A percentile compares a stretch with the other conserved stretches of the same genome.
Conservation (phyloP, 2,888 invertebrate genomes). For the Eudasyphora cyanicolor region DNA sequence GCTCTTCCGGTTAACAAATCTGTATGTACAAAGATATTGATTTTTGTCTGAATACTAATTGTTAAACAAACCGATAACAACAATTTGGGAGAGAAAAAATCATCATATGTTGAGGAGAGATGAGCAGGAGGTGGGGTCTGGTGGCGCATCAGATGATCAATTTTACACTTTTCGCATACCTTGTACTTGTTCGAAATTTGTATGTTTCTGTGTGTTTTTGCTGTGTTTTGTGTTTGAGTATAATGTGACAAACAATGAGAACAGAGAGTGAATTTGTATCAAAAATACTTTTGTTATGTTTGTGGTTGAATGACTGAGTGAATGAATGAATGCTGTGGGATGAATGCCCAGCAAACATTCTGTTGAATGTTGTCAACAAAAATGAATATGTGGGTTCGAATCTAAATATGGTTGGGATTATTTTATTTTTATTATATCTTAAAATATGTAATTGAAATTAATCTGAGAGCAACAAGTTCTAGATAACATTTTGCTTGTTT, state of each 20-base stretch:
- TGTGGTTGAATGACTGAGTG: neutral
- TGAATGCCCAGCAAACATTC: no score
- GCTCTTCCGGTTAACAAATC: neutral
- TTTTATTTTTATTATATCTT: no score
- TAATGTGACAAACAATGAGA: neutral
- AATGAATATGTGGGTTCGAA: no score
- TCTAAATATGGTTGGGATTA: no score
- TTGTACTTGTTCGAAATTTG: neutral
- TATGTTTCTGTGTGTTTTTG: neutral
- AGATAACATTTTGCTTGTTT: no score
- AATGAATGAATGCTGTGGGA: no score
- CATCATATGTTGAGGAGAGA: neutral
- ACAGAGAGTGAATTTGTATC: no score
- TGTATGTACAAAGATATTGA: neutral
- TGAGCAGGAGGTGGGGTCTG: neutral
- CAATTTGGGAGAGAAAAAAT: neutral
- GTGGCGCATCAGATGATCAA: neutral
- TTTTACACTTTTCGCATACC: neutral
- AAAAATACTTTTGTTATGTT: conserved; percentile 2
- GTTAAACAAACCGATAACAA: neutral
- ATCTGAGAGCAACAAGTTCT: no score
- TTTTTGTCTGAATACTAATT: neutral
- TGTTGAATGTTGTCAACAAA: no score
- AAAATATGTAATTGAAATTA: no score
- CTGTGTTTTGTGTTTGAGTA: neutral